Evolutionary conservation across 2,888 invertebrate genomes (phyloP).

Genomic region (Spodoptera exigua): DNA sequence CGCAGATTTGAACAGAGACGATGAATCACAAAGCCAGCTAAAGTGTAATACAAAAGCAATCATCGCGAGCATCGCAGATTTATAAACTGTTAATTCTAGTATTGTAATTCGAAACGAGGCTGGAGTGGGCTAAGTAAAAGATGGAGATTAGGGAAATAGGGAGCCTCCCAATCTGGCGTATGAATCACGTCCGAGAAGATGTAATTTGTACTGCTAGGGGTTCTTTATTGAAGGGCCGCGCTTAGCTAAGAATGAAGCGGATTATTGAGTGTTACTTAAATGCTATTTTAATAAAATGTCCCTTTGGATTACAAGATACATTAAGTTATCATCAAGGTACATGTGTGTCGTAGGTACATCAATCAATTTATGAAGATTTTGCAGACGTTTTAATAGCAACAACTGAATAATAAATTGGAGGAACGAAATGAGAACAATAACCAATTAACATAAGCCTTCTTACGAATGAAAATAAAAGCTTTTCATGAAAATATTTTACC

Average conservation of each 20-base stretch:
- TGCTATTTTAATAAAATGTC: neutral
- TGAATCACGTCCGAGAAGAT: constrained; percentile 49
- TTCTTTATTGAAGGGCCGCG: constrained; percentile 37
- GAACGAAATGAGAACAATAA: too few relatives aligned
- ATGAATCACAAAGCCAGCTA: constrained; percentile 28
- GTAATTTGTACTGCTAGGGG: constrained; percentile 52
- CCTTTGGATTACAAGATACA: too few relatives aligned
- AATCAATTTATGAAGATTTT: too few relatives aligned
- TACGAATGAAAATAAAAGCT: constrained; percentile 13
- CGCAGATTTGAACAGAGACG: constrained; percentile 21
- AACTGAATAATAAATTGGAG: too few relatives aligned
- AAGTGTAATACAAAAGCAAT: constrained; percentile 40
- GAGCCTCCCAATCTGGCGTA: constrained; percentile 25
- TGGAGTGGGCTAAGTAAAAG: constrained; percentile 30
- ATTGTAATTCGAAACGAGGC: constrained; percentile 28
- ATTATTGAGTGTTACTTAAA: constrained; percentile 19
- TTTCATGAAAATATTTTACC: constrained; percentile 29
- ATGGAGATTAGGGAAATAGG: constrained; percentile 30
- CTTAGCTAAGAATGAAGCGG: constrained; percentile 8
- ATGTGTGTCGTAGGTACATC: too few relatives aligned
- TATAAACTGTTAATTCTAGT: constrained; percentile 46
- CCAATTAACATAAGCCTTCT: too few relatives aligned
- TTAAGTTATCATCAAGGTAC: too few relatives aligned
- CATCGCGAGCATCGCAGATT: constrained; percentile 22
- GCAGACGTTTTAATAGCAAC: too few relatives aligned